Evolutionary conservation across 2,888 invertebrate species (phyloP).

Genomic region (Bimastos eiseni): DNA sequence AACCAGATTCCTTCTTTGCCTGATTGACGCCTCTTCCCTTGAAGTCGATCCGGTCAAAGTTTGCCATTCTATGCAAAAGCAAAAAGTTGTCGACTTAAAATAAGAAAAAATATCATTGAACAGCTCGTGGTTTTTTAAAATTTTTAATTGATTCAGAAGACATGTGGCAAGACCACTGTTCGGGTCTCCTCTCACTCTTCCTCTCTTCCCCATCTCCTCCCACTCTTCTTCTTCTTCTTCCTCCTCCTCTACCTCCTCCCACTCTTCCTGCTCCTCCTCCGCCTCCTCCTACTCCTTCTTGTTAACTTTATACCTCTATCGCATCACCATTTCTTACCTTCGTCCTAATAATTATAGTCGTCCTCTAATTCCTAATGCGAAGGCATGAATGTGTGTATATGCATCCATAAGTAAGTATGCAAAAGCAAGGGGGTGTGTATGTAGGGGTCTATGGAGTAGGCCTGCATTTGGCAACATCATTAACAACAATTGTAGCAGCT

Average conservation of each 20-base stretch:
- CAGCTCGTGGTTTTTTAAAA: too few species aligned
- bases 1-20: conserved; percentile 72
- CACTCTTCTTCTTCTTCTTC: not conserved
- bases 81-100: not conserved
- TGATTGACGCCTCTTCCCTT: conserved; percentile 62
- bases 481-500: not conserved
- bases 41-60: conserved; percentile 71
- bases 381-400: not conserved
- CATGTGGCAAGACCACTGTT: too few species aligned
- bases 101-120: too few species aligned
- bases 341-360: too few species aligned
- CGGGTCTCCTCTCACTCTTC: not conserved
- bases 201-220: not conserved
- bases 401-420: not conserved
- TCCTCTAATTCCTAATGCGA: not conserved
- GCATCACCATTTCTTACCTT: not conserved
- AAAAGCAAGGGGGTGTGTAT: not conserved
- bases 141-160: too few species aligned
- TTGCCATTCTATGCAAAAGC: conserved; percentile 71
- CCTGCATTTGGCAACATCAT: not conserved
- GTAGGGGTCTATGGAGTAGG: not conserved
- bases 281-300: not conserved
- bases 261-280: not conserved
- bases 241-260: not conserved
- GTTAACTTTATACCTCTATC: not conserved